These are phyloP conservation scores for Cartodere bifasciata DNA, from an alignment of 2,888 invertebrate genomes.

Conservation along the genomic window DNA sequence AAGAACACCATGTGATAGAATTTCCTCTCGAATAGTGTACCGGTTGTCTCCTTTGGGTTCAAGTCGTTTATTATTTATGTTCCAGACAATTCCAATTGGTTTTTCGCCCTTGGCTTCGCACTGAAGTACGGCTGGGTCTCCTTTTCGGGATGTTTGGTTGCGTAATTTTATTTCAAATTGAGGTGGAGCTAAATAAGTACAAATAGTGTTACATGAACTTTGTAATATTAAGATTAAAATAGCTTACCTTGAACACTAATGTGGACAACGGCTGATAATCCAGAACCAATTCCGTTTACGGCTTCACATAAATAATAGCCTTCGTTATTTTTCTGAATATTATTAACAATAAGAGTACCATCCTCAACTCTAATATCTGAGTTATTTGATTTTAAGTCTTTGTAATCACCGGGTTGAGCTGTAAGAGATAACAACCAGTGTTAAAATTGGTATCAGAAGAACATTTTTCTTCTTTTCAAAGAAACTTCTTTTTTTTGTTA, in stretches of 20 bases:
- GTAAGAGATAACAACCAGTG: too few relatives aligned
- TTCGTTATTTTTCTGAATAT: slow-evolving; percentile 87
- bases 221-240: too few relatives aligned
- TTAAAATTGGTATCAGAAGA: too few relatives aligned
- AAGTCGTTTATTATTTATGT: slow-evolving; percentile 84
- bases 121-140: slow-evolving; percentile 81
- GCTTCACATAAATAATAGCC: slow-evolving; percentile 94
- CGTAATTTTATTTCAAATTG: slow-evolving; percentile 86
- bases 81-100: slow-evolving; percentile 90
- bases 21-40: slow-evolving; percentile 78
- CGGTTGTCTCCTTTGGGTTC: slow-evolving; percentile 85
- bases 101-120: slow-evolving; percentile 91
- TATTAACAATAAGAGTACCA: slow-evolving; percentile 79
- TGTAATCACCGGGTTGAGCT: slow-evolving; percentile 87
- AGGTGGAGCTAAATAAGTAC: slow-evolving; percentile 60
- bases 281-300: slow-evolving; percentile 90
- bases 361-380: slow-evolving; percentile 88
- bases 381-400: slow-evolving; percentile 81
- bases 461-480: too few relatives aligned
- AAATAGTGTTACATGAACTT: too few relatives aligned
- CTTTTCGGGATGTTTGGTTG: slow-evolving; percentile 81
- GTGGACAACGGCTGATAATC: slow-evolving; percentile 84
- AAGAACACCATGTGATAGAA: slow-evolving; percentile 72
- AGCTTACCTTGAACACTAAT: slow-evolving; percentile 80
- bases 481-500: too few relatives aligned